These are phyloP conservation scores for Lysandra bellargus DNA, from an alignment of 2,888 invertebrate species.

Conservation along the genomic window DNA sequence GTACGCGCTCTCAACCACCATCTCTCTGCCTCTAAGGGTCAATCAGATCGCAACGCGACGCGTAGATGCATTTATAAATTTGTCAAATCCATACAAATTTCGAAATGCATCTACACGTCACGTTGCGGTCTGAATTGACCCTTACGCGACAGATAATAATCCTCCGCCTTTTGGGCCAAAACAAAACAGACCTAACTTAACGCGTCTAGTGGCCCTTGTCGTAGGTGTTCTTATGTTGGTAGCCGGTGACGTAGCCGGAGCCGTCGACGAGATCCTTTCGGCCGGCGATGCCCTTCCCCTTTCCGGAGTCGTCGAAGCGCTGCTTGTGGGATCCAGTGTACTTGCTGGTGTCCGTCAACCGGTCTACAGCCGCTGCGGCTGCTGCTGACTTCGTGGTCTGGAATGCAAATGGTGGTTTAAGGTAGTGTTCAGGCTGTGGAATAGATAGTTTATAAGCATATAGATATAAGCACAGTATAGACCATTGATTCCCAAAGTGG, in stretches of 20 bases:
- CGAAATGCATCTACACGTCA: no score
- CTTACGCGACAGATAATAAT: neutral
- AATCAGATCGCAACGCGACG: no score
- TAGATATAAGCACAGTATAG: no score
- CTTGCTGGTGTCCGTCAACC: constrained; percentile 91
- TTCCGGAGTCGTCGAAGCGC: constrained; percentile 91
- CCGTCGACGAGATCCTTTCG: constrained; percentile 87
- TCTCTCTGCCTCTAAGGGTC: no score
- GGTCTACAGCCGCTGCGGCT: constrained; percentile 83
- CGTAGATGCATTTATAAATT: no score
- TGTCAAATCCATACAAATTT: no score
- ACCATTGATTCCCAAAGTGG: no score
- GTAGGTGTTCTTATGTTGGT: constrained; percentile 90
- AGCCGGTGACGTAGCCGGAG: constrained; percentile 91
- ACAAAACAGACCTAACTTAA: constrained; percentile 6
- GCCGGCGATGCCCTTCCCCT: constrained; percentile 92
- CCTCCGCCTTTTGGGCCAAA: neutral
- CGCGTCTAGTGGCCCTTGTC: constrained; percentile 77
- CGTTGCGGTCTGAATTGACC: no score
- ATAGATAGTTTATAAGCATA: no score
- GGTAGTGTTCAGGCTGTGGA: no score
- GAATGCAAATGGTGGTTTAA: constrained; percentile 35
- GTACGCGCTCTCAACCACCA: no score
- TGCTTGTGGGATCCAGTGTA: constrained; percentile 94
- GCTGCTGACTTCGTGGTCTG: constrained; percentile 71